Conservation (phyloP, 2,888 invertebrate species). For the Caenorhabditis zanzibari region DNA sequence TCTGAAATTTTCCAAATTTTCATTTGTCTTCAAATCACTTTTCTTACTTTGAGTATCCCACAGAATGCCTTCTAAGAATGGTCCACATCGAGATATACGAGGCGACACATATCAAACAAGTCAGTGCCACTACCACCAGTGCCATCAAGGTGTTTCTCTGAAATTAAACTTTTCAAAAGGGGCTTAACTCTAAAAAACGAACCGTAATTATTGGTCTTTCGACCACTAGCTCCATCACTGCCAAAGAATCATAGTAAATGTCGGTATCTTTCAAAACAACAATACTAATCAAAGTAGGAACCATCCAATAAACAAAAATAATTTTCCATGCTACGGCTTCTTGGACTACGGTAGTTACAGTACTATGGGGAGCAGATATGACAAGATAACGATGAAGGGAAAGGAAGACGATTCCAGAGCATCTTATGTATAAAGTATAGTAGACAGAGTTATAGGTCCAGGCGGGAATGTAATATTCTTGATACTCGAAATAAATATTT, state of each 20-base stretch:
- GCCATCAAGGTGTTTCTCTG: slow-evolving; percentile 63
- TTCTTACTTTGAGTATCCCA: slow-evolving; percentile 6
- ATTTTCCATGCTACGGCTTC: slow-evolving; percentile 46
- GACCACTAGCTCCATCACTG: slow-evolving; percentile 47
- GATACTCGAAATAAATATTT: slow-evolving; percentile 27
- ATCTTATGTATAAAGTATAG: slow-evolving; percentile 53
- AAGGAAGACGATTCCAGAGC: slow-evolving; percentile 56
- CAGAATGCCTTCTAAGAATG: slow-evolving; percentile 29
- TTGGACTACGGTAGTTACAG: slow-evolving; percentile 30
- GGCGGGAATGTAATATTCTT: slow-evolving; percentile 39
- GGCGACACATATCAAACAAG: slow-evolving; percentile 45
- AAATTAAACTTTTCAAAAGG: not conserved
- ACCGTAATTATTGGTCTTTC: slow-evolving; percentile 41
- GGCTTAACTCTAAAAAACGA: not conserved
- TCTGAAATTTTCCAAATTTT: slow-evolving; percentile 22
- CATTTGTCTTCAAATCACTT: not conserved
- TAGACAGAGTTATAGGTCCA: slow-evolving; percentile 55
- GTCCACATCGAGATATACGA: slow-evolving; percentile 38
- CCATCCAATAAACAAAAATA: slow-evolving; percentile 47
- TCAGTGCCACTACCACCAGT: slow-evolving; percentile 33
- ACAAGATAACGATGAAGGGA: slow-evolving; percentile 54
- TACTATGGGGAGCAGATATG: slow-evolving; percentile 25
- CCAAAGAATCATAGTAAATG: slow-evolving; percentile 41
- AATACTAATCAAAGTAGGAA: slow-evolving; percentile 52
- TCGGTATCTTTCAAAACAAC: slow-evolving; percentile 50